Evolutionary conservation across 64 coral and sea anemone species (phyloP).

Genomic region (Montipora foliosa): DNA sequence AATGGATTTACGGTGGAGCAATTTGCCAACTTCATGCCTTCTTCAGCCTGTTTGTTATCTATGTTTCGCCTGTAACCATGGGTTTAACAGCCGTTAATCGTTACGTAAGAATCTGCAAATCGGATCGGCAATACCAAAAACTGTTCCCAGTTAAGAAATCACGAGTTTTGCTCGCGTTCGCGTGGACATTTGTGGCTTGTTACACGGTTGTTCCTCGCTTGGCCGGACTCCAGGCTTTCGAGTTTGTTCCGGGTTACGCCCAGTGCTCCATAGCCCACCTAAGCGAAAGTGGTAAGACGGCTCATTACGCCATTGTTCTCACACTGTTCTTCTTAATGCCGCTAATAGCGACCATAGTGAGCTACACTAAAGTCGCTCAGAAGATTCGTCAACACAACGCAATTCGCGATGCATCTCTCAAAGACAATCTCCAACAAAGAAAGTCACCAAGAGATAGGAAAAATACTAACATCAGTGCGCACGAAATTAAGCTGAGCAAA

Average conservation of each 20-base stretch:
- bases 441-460: neutral
- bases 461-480: neutral
- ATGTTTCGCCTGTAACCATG: conserved; percentile 9
- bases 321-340: neutral
- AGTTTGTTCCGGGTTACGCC: neutral
- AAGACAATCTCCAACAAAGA: neutral
- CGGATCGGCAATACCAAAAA: neutral
- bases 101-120: conserved; percentile 2
- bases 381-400: neutral
- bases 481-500: neutral
- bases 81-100: conserved; percentile 24
- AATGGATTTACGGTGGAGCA: conserved; percentile 6
- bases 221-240: neutral
- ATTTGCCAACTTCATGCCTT: conserved; percentile 15
- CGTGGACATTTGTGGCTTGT: conserved; percentile 7
- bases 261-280: neutral
- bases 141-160: neutral
- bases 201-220: neutral
- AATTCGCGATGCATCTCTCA: neutral
- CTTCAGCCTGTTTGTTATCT: neutral
- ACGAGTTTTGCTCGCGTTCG: neutral
- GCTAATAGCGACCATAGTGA: neutral
- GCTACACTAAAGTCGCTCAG: neutral
- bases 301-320: neutral
- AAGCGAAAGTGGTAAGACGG: neutral